Evolutionary conservation across 37 sponge, comb jelly and placozoan species (phyloP).

Genomic region (Halisarca cf. caerulea): DNA sequence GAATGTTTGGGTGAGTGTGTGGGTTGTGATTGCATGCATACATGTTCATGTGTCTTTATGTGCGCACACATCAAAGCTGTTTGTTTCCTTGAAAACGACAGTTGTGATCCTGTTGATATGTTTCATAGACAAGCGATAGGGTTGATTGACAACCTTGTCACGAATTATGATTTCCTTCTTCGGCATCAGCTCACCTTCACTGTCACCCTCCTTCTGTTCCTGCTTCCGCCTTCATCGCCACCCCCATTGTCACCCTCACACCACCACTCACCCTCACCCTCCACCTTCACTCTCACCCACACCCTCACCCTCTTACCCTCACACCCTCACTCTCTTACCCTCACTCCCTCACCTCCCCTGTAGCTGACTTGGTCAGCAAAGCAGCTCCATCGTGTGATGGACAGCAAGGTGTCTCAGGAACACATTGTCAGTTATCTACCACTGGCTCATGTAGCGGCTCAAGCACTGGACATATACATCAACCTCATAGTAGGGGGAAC

Average conservation of each 20-base stretch:
- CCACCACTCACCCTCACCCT: background rate
- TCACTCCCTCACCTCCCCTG: background rate
- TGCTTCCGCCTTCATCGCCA: background rate
- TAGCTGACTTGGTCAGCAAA: slow-evolving; percentile 73
- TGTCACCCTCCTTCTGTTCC: background rate
- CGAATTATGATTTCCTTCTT: no score
- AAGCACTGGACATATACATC: slow-evolving; percentile 75
- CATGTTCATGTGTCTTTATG: background rate
- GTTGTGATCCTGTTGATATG: no score
- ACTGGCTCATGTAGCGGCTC: slow-evolving; percentile 82
- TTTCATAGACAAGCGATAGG: no score
- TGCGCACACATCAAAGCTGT: background rate
- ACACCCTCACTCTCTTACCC: background rate
- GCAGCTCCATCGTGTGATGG: background rate
- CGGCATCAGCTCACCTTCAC: no score
- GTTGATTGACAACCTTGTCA: no score
- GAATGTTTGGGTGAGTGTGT: no score
- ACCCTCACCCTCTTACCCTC: background rate
- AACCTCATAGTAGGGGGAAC: slow-evolving; percentile 53
- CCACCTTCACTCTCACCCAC: no score
- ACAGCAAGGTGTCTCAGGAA: slow-evolving; percentile 32
- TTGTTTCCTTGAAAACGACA: no score
- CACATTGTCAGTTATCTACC: slow-evolving; percentile 84
- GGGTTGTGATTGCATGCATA: background rate
- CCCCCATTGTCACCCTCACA: background rate